phyloP scores from a whole-genome alignment of 2,113 vertebrate species.

The Sinocyclocheilus grahami region DNA sequence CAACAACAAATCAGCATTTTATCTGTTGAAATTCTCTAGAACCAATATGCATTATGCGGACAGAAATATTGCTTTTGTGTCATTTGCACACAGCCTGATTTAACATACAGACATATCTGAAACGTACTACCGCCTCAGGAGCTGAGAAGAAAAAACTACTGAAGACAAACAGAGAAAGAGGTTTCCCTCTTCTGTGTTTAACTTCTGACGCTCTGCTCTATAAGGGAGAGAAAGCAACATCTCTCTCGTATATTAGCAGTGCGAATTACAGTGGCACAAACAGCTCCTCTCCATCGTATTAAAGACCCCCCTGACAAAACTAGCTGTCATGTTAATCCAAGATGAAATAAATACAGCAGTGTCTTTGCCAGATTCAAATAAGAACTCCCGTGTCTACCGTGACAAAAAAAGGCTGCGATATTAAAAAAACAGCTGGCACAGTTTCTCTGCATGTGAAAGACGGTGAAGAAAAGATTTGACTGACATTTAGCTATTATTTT shows the following conservation, averaged over 20 bases:
- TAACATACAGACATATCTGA: not conserved
- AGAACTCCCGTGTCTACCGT: conserved; percentile 58
- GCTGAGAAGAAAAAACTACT: not conserved
- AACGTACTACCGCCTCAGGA: not conserved
- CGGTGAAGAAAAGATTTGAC: conserved; percentile 64
- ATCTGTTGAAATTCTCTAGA: conserved; percentile 67
- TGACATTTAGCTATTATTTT: conserved; percentile 68
- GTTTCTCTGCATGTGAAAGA: not conserved
- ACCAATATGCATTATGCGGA: not conserved
- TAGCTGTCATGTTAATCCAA: conserved; percentile 99
- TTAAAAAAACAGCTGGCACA: conserved; percentile 57
- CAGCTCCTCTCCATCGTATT: conserved; percentile 96
- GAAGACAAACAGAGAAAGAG: not conserved
- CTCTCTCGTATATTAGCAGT: conserved; percentile 99
- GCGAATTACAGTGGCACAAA: conserved; percentile 98
- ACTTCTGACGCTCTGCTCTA: conserved; percentile 89
- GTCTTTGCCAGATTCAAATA: conserved; percentile 72
- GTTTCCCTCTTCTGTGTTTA: conserved; percentile 73
- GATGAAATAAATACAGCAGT: conserved; percentile 99
- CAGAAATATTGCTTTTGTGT: not conserved
- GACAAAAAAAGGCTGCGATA: conserved; percentile 80
- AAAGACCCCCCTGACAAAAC: conserved; percentile 99
- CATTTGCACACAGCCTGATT: not conserved
- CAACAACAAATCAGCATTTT: conserved; percentile 75
- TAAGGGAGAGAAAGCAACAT: conserved; percentile 91